Conservation (phyloP, 2,797 vertebrate species). For the Chiloscyllium punctatum region DNA sequence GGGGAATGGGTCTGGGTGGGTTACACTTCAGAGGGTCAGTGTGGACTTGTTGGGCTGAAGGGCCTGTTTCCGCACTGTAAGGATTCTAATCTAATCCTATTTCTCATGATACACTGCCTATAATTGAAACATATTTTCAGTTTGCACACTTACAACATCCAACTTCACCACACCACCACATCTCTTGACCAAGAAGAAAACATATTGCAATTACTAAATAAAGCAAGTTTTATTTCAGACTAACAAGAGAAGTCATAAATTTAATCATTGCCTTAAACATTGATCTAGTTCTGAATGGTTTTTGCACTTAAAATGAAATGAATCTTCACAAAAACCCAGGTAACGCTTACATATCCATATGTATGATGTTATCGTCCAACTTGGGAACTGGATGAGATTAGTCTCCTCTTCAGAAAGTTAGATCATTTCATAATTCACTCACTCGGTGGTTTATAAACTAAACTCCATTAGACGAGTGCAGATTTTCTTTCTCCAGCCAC, state of each 20-base stretch:
- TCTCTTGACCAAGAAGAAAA: not conserved
- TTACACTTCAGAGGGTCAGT: too few relatives aligned
- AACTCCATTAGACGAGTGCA: not conserved
- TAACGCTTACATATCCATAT: not conserved
- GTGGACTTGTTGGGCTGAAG: too few relatives aligned
- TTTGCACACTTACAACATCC: not conserved
- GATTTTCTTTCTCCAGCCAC: not conserved
- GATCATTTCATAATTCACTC: not conserved
- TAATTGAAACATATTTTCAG: not conserved
- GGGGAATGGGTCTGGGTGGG: too few relatives aligned
- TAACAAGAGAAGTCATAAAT: not conserved
- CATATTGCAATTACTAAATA: not conserved
- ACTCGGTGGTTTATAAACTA: not conserved
- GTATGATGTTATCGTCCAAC: not conserved
- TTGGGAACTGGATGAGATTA: not conserved
- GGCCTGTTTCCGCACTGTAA: too few relatives aligned
- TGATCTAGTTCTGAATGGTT: not conserved
- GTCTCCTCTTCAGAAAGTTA: not conserved
- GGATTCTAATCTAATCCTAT: too few relatives aligned
- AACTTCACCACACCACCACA: not conserved
- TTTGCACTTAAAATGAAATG: slow-evolving; percentile 13
- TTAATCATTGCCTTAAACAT: not conserved
- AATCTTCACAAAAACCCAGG: not conserved
- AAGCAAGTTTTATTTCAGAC: not conserved
- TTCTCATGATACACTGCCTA: not conserved